Base-by-base conservation (phyloP, 2,888 invertebrate species). In the Chironomus riparius region DNA sequence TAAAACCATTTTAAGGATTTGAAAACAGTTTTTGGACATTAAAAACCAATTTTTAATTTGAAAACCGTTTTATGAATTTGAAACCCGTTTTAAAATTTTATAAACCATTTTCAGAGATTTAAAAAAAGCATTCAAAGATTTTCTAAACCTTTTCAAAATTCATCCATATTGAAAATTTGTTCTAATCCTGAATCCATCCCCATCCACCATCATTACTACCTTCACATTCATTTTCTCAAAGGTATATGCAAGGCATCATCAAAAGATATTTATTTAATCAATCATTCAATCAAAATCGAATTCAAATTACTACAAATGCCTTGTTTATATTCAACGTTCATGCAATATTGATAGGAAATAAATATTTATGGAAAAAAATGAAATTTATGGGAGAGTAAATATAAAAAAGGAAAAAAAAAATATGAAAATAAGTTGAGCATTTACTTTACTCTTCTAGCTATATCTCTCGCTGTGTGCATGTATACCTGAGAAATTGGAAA, bases 281-380 rank as follows among this genome's bases (percentile, higher is more conserved):
- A 70, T 70, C 70, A 70, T 70, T 70, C 70, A 70, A 70, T 70
- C 70, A 70, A 70, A 56, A 70, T 70, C 47, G 70, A 70, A 70
- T 70, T 70, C 70, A 70, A 70, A 70, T 70, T 70, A 70, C 47
- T 38, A 47, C 38, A 47, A 47, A 28, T 71, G 50, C 71, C 71
- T 71, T 71, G 71, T 71, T 71, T 71, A 71, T 71, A 71, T 71
- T 71, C 71, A 71, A 56, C 48, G 71, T 15, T 71, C 71, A 71
- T 71, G 71, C 71, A 71, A 71, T 71, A 71, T 71, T 71, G 71
- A 71, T 71, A 71, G 71, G 71, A 56, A 56, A 71, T 71, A 71
- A 71, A 71, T 71, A 71, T 71, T 71, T 71, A 71, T 71, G 24
- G 28, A 21, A 47, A 70, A n/a, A 48, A 50, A 65, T 65, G 21